Base-by-base conservation (phyloP, 2,888 invertebrate species). In the Tipula unca region DNA sequence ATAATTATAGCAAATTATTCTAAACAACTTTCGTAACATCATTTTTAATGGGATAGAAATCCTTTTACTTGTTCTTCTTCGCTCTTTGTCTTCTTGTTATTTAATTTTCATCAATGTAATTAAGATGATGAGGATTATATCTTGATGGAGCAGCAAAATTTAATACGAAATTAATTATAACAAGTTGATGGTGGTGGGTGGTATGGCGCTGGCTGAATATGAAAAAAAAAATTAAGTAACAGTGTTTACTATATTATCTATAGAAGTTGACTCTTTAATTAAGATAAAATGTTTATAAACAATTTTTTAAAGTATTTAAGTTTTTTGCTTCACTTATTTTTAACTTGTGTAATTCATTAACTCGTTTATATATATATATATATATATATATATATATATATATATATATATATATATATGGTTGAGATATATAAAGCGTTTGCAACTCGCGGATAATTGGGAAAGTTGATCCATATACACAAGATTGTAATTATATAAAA, bases 101-200 rank as follows among this genome's bases (percentile, higher is more conserved):
- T 69, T 69, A 69, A 69, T 69, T 69, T 69, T 69, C 69, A 69
- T 69, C 69, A 69, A 69, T 69, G 69, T 69, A 69, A 69, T 69
- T 69, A 69, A 69, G 69, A 69, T 25, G 69, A 69, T 25, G 69
- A 69, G 20, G n/a, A n/a, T n/a, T n/a, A n/a, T 69, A 69, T 69
- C 69, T 69, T 25, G 69, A 69, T 69, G 25, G 69, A 69, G 69
- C 25, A 69, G 69, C 20, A 69, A 69, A 69, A 69, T 69, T 69
- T 48, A 48, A 48, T 48, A 48, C n/a, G 48, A 48, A 69, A 69
- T 69, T 69, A 25, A 69, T 48, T 69, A 69, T 25, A 69, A 69
- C 48, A 48, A 48, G 48, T 48, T 48, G 48, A 17, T 48, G 54
- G 25, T 25, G 6, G 54, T 6, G 20, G 25, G 69, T 69, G 25